phyloP scores from a whole-genome alignment of 2,113 vertebrate genomes.

The Muntiacus reevesi region DNA sequence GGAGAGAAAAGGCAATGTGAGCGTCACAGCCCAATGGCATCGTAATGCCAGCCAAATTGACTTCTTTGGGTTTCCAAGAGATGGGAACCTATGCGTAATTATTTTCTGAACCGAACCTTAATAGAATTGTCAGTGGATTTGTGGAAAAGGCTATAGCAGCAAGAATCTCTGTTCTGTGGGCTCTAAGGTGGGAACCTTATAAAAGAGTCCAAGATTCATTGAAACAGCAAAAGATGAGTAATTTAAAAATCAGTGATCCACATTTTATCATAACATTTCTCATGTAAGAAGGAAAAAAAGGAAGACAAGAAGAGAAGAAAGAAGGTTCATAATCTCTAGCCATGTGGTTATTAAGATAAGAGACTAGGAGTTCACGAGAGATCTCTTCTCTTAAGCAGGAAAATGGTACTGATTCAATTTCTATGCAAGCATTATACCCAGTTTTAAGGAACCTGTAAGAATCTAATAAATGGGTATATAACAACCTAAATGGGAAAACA shows the following conservation, averaged over 20 bases:
- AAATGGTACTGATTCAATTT: neutral
- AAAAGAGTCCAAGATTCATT: too few relatives aligned
- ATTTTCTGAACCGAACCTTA: neutral
- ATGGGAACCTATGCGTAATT: neutral
- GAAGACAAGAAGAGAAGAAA: neutral
- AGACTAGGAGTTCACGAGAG: neutral
- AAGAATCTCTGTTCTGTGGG: neutral
- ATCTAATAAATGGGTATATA: neutral
- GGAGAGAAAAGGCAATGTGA: accelerated
- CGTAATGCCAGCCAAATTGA: accelerated
- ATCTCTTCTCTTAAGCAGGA: neutral
- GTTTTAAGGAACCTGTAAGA: neutral
- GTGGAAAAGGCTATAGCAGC: accelerated
- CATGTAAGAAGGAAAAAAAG: neutral
- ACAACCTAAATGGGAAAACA: neutral
- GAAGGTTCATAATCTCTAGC: neutral
- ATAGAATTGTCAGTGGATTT: neutral
- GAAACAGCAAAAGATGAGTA: accelerated
- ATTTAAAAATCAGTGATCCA: neutral
- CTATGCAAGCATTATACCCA: neutral
- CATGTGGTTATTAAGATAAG: neutral
- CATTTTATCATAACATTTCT: neutral
- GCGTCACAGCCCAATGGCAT: neutral
- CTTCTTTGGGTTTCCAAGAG: neutral
- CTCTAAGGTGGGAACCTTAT: too few relatives aligned